These are phyloP conservation scores for Endotricha flammealis DNA, from an alignment of 2,888 invertebrate species.

Conservation along the genomic window DNA sequence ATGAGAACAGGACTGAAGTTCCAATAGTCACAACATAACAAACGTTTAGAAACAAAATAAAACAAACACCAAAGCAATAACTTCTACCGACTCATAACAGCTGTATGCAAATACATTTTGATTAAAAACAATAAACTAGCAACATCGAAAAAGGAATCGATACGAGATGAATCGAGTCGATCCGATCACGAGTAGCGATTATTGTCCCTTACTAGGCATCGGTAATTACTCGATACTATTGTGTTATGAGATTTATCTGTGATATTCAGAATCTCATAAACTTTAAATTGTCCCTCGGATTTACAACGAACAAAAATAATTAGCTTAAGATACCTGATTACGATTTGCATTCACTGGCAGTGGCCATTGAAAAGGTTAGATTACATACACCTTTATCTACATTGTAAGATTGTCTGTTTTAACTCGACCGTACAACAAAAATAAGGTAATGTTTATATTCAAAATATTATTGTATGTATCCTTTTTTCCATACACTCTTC, in stretches of 20 bases:
- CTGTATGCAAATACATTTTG: slow-evolving; percentile 57
- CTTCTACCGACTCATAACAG: slow-evolving; percentile 34
- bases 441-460: no score
- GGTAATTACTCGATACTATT: slow-evolving; percentile 65
- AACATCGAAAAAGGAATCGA: slow-evolving; percentile 66
- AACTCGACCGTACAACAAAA: no score
- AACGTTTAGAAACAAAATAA: no score
- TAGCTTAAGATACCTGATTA: slow-evolving; percentile 12
- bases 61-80: slow-evolving; percentile 20
- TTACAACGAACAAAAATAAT: slow-evolving; percentile 20
- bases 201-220: slow-evolving; percentile 67
- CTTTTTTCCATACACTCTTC: no score
- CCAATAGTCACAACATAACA: no score
- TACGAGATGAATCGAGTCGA: slow-evolving; percentile 46
- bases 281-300: slow-evolving; percentile 24
- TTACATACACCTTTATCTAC: no score
- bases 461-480: no score
- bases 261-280: slow-evolving; percentile 30
- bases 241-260: slow-evolving; percentile 51
- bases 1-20: no score
- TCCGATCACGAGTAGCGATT: slow-evolving; percentile 54
- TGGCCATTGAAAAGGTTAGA: no score
- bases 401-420: no score
- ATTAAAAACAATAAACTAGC: slow-evolving; percentile 67
- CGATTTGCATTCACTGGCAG: no score